Percentiles rank a stretch among this genome's conserved stretches.
Evolutionary conservation across 2,113 vertebrate genomes (phyloP).

Genomic region (Buteo buteo): DNA sequence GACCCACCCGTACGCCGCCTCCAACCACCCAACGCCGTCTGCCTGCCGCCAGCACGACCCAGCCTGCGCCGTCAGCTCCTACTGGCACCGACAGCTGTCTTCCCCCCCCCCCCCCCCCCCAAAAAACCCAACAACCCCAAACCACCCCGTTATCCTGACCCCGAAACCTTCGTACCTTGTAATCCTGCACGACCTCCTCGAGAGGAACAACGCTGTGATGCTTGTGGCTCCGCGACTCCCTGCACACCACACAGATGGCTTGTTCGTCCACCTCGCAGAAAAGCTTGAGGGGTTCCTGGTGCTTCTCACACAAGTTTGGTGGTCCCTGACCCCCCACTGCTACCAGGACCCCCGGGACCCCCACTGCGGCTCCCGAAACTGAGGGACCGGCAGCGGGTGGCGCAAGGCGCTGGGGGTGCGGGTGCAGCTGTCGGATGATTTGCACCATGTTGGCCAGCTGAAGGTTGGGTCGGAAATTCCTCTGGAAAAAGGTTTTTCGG

Average conservation of each 20-base stretch:
- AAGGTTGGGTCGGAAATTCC: conserved; percentile 62
- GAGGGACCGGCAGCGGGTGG: fast-evolving
- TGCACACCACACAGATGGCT: conserved; percentile 71
- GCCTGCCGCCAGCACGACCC: neutral
- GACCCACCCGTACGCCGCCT: neutral
- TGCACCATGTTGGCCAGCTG: conserved; percentile 72
- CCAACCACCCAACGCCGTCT: neutral
- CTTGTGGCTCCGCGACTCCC: conserved; percentile 56
- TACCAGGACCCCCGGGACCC: neutral
- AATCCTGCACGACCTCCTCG: conserved; percentile 67
- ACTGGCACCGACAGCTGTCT: no score
- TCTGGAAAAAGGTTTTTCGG: conserved; percentile 42
- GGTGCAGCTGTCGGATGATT: conserved; percentile 62
- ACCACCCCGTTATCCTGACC: no score
- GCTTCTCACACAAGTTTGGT: conserved; percentile 18
- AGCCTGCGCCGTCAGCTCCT: neutral
- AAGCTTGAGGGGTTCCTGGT: conserved; percentile 69
- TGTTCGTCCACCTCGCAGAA: conserved; percentile 68
- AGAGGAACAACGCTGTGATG: conserved; percentile 68
- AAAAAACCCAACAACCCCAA: no score
- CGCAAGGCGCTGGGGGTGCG: neutral
- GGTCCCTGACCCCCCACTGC: neutral
- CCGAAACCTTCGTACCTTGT: conserved; percentile 34
- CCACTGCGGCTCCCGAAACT: neutral
- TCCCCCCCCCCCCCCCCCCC: no score